These are phyloP conservation scores for Anser cygnoides DNA, from an alignment of 2,113 vertebrate species.

Conservation along the genomic window DNA sequence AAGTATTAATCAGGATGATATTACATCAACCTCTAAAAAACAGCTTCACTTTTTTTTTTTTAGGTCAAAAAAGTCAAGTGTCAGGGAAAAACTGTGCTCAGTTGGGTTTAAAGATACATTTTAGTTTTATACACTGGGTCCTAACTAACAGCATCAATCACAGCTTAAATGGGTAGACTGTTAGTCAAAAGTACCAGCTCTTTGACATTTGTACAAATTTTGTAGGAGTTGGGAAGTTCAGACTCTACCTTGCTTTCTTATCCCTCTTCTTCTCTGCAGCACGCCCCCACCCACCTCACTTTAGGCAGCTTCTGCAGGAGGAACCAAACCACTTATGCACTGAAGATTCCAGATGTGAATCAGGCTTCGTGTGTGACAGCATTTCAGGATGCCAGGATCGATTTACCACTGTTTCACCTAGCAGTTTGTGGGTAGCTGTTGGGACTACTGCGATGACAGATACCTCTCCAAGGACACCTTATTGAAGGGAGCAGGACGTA, in stretches of 20 bases:
- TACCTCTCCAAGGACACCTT: constrained; percentile 68
- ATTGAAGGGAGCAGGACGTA: neutral
- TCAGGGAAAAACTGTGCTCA: neutral
- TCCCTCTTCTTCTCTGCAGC: neutral
- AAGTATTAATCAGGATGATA: neutral
- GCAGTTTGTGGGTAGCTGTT: constrained; percentile 71
- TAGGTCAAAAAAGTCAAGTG: neutral
- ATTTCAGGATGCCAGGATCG: constrained; percentile 53
- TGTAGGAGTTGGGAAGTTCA: neutral
- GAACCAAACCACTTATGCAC: constrained; percentile 47
- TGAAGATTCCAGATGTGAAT: constrained; percentile 63
- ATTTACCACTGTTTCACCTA: constrained; percentile 72
- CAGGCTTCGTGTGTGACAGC: constrained; percentile 44
- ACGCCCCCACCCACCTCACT: neutral
- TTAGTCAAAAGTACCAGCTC: neutral
- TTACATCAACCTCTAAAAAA: neutral
- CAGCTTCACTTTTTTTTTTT: neutral
- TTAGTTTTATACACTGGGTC: neutral
- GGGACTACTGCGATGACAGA: constrained; percentile 44
- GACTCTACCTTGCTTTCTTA: neutral
- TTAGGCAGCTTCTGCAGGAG: constrained; percentile 70
- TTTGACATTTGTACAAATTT: neutral
- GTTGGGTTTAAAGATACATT: neutral
- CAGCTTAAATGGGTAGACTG: neutral
- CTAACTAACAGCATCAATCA: neutral